Evolutionary conservation across 1,140 invertebrate species (phyloP).

Genomic region (Eumeta japonica): DNA sequence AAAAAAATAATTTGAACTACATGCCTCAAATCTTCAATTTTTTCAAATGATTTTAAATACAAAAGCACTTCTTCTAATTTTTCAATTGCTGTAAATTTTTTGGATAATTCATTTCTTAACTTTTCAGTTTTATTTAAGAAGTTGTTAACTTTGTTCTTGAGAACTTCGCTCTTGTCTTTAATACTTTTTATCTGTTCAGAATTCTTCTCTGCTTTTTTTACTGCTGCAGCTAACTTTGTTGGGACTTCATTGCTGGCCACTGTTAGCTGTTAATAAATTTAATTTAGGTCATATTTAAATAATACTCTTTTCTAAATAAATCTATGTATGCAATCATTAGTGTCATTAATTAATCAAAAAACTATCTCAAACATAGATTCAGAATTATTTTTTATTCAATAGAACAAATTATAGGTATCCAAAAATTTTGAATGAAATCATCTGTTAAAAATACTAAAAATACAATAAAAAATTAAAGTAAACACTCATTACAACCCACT

Average conservation of each 20-base stretch:
- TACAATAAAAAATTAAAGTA: constrained; percentile 3
- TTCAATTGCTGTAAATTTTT: constrained; percentile 36
- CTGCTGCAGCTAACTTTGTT: constrained; percentile 36
- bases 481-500: too few species aligned
- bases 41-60: constrained; percentile 49
- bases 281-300: too few species aligned
- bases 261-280: constrained; percentile 32
- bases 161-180: constrained; percentile 28
- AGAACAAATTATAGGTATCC: too few species aligned
- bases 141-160: constrained; percentile 30
- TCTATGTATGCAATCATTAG: too few species aligned
- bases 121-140: constrained; percentile 38
- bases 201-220: constrained; percentile 42
- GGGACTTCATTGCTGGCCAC: constrained; percentile 42
- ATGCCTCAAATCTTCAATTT: constrained; percentile 46
- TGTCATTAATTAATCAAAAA: too few species aligned
- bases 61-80: constrained; percentile 38
- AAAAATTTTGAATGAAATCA: too few species aligned
- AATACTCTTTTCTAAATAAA: too few species aligned
- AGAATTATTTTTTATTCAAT: too few species aligned
- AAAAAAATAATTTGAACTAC: too few species aligned
- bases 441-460: background rate
- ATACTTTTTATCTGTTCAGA: constrained; percentile 37
- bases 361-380: too few species aligned
- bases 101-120: constrained; percentile 31